Evolutionary conservation across 2,888 invertebrate species (phyloP).

Genomic region (Drosophila macrospina): DNA sequence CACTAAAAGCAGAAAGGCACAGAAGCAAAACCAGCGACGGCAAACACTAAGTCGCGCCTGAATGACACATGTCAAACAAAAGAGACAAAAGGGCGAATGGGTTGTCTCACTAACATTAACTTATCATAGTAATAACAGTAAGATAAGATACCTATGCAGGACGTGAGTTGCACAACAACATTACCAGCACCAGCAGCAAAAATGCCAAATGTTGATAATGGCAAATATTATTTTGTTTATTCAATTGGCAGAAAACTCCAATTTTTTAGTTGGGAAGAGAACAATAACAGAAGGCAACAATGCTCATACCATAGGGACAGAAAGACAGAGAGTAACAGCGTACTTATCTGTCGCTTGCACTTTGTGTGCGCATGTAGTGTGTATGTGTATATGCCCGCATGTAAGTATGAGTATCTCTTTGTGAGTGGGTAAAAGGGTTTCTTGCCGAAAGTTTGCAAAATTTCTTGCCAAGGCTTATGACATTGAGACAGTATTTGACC

Average conservation of each 20-base stretch:
- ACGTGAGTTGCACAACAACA: slow-evolving; percentile 42
- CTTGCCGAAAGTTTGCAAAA: slow-evolving; percentile 23
- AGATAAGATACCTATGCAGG: slow-evolving; percentile 50
- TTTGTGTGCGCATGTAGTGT: background rate
- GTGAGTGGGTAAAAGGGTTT: slow-evolving; percentile 16
- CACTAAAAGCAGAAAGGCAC: slow-evolving; percentile 25
- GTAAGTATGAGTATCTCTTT: slow-evolving; percentile 2
- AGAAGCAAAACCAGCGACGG: slow-evolving; percentile 10
- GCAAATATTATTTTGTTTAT: slow-evolving; percentile 52
- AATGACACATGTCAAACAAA: slow-evolving; percentile 35
- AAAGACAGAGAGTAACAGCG: slow-evolving; percentile 1
- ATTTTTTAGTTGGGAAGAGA: background rate
- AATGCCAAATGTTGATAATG: slow-evolving; percentile 46
- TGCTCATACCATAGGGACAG: background rate
- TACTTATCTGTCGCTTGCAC: slow-evolving; percentile 9
- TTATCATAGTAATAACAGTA: slow-evolving; percentile 35
- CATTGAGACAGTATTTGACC: slow-evolving; percentile 49
- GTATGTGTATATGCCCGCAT: background rate
- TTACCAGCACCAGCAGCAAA: slow-evolving; percentile 9
- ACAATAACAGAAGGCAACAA: slow-evolving; percentile 4
- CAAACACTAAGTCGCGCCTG: slow-evolving; percentile 36
- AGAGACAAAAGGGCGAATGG: background rate
- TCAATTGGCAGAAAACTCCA: slow-evolving; percentile 34
- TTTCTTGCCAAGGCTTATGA: slow-evolving; percentile 25
- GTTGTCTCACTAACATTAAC: slow-evolving; percentile 23